A percentile compares a stretch with the other conserved stretches of the same genome.
Conservation (phyloP, 2,113 vertebrate genomes). For the Pholis gunnellus region DNA sequence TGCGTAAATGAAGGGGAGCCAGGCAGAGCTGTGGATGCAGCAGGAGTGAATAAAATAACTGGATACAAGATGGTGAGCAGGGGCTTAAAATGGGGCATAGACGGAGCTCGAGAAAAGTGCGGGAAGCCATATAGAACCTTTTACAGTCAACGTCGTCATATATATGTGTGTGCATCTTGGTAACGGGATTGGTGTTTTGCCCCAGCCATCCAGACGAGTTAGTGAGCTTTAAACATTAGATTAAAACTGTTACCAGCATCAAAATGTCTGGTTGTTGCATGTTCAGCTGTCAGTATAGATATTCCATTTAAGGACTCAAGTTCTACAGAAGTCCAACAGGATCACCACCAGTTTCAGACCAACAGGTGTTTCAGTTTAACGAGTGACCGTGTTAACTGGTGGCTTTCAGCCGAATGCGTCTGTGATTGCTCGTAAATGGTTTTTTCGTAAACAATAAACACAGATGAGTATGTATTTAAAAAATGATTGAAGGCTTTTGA, state of each 20-base stretch:
- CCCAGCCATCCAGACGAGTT: background rate
- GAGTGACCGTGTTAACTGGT: too few species aligned
- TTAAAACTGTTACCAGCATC: background rate
- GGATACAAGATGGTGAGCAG: conserved; percentile 22
- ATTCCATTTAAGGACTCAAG: background rate
- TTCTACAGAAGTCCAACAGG: background rate
- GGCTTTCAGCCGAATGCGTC: background rate
- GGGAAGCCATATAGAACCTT: background rate
- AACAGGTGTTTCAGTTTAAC: background rate
- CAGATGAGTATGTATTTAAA: too few species aligned
- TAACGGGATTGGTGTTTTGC: background rate
- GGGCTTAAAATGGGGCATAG: conserved; percentile 33
- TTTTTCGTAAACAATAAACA: too few species aligned
- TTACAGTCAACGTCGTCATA: background rate
- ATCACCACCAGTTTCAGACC: background rate
- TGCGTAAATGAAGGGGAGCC: conserved; percentile 49
- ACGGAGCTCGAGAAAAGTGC: background rate
- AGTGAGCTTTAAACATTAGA: background rate
- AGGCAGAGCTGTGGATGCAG: conserved; percentile 39
- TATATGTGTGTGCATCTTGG: too few species aligned
- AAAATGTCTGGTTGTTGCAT: background rate
- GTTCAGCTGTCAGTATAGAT: background rate
- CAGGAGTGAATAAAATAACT: conserved; percentile 12
- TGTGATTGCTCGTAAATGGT: too few species aligned
- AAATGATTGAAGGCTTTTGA: background rate